A percentile compares a stretch with the other conserved stretches of the same genome.
These are phyloP conservation scores for Peribatodes rhomboidaria DNA, from an alignment of 2,888 invertebrate species.

Conservation along the genomic window DNA sequence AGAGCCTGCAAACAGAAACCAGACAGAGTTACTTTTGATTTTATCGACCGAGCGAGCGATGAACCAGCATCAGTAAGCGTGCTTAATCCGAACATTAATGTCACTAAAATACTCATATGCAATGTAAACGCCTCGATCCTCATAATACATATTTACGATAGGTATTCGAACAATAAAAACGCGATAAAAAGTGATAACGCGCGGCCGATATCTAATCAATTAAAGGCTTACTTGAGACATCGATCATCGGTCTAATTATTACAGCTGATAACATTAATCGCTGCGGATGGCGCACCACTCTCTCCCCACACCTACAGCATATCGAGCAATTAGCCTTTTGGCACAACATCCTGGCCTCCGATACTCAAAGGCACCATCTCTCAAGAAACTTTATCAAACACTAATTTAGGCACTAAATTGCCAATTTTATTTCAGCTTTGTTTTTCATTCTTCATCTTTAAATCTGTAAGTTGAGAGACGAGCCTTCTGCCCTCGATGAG, in stretches of 20 bases:
- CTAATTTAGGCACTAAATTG: too few relatives aligned
- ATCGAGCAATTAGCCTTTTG: too few relatives aligned
- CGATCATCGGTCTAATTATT: slow-evolving; percentile 81
- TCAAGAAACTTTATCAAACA: too few relatives aligned
- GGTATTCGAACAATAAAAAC: slow-evolving; percentile 68
- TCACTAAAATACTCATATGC: background rate
- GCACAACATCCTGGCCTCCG: too few relatives aligned
- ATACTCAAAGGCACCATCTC: too few relatives aligned
- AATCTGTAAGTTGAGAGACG: too few relatives aligned
- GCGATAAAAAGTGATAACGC: slow-evolving; percentile 64
- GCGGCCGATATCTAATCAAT: slow-evolving; percentile 44
- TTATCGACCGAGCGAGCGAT: too few relatives aligned
- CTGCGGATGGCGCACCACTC: slow-evolving; percentile 7
- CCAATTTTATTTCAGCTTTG: too few relatives aligned
- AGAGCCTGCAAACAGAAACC: too few relatives aligned
- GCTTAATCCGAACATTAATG: background rate
- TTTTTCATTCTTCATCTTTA: too few relatives aligned
- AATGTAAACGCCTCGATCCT: background rate
- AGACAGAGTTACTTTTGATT: too few relatives aligned
- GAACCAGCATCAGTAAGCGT: background rate
- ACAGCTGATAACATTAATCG: slow-evolving; percentile 55
- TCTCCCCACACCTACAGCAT: background rate
- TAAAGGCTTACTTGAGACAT: slow-evolving; percentile 74
- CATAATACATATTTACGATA: slow-evolving; percentile 59
- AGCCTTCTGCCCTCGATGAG: too few relatives aligned